phyloP scores from a whole-genome alignment of 2,888 invertebrate genomes.

The Furcula furcula region DNA sequence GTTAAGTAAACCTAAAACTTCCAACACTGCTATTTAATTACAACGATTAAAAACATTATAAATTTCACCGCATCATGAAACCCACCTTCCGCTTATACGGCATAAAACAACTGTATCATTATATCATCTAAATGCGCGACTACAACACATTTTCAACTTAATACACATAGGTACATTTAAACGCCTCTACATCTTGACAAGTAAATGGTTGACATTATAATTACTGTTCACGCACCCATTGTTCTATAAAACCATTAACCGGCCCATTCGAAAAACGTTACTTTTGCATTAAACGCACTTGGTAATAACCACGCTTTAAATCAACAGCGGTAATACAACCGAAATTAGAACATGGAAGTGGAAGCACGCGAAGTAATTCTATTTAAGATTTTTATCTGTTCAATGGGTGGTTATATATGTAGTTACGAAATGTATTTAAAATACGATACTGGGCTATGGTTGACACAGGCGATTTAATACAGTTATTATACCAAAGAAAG shows the following conservation, averaged over 20 bases:
- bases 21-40: too few relatives aligned
- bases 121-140: conserved; percentile 35
- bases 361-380: conserved; percentile 67
- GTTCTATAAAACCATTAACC: conserved; percentile 44
- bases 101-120: conserved; percentile 31
- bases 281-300: conserved; percentile 21
- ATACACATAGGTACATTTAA: conserved; percentile 13
- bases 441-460: conserved; percentile 49
- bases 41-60: conserved; percentile 20
- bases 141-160: conserved; percentile 29
- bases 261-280: conserved; percentile 11
- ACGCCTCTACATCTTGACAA: conserved; percentile 49
- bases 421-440: conserved; percentile 63
- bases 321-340: conserved; percentile 37
- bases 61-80: conserved; percentile 27
- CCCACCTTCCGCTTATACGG: conserved; percentile 4
- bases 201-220: conserved; percentile 64
- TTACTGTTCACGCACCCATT: conserved; percentile 58
- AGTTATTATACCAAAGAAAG: too few relatives aligned
- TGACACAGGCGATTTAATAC: background rate
- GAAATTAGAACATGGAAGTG: conserved; percentile 59
- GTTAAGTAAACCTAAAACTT: too few relatives aligned
- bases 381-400: conserved; percentile 69
- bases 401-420: conserved; percentile 74
- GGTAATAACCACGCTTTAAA: conserved; percentile 24